Evolutionary conservation across 1,140 invertebrate genomes (phyloP).

Genomic region (Nephila pilipes): DNA sequence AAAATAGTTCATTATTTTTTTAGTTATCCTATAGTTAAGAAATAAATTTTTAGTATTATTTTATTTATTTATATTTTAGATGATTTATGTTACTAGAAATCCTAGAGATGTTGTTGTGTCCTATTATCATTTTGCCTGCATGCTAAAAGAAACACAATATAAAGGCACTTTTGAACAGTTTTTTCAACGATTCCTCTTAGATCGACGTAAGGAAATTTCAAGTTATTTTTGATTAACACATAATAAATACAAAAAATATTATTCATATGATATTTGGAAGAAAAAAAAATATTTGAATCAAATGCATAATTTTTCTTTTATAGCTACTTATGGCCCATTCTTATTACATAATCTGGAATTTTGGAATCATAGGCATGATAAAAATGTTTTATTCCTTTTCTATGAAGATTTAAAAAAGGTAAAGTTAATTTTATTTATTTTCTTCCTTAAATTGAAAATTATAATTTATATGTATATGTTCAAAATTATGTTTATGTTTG

Average conservation of each 20-base stretch:
- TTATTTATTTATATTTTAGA: conserved; percentile 12
- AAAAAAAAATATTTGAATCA: background rate
- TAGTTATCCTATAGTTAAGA: too few relatives aligned
- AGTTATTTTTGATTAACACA: background rate
- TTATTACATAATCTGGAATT: conserved; percentile 68
- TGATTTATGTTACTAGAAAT: conserved; percentile 81
- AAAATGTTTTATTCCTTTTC: conserved; percentile 66
- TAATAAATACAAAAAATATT: too few relatives aligned
- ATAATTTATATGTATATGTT: background rate
- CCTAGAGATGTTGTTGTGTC: conserved; percentile 83
- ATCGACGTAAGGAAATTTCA: conserved; percentile 40
- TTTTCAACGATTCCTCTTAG: conserved; percentile 86
- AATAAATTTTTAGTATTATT: too few relatives aligned
- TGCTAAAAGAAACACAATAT: conserved; percentile 83
- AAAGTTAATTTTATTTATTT: background rate
- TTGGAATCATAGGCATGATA: conserved; percentile 60
- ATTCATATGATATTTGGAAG: background rate
- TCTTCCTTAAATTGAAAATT: background rate
- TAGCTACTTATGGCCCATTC: conserved; percentile 73
- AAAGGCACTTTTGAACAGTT: conserved; percentile 88
- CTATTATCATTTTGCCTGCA: conserved; percentile 82
- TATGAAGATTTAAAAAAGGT: conserved; percentile 71
- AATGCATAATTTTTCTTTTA: background rate
- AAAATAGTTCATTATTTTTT: too few relatives aligned
- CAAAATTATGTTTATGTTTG: background rate